phyloP scores from a whole-genome alignment of 2,797 vertebrate genomes.

The Halcyon leucocephala region DNA sequence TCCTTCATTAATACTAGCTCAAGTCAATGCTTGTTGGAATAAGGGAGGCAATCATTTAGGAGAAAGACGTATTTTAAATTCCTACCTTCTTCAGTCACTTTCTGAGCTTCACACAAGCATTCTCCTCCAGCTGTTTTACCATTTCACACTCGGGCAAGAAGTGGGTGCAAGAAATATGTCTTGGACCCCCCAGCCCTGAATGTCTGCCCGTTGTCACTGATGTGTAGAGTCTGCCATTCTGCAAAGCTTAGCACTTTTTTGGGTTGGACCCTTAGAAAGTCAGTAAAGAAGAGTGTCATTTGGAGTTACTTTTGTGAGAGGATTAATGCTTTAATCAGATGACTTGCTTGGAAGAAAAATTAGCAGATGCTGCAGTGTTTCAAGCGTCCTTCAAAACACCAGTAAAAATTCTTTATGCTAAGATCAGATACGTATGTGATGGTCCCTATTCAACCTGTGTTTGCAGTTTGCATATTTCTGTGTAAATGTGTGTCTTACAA shows the following conservation, averaged over 20 bases:
- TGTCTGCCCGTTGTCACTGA: neutral
- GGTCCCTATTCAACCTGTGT: neutral
- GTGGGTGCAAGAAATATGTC: neutral
- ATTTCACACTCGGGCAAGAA: neutral
- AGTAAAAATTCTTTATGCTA: neutral
- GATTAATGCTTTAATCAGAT: constrained; percentile 40
- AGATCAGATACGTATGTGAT: neutral
- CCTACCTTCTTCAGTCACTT: neutral
- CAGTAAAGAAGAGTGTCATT: neutral
- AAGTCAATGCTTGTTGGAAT: neutral
- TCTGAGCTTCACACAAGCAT: neutral
- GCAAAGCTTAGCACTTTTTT: neutral
- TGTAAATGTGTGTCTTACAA: constrained; percentile 61
- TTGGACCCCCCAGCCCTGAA: neutral
- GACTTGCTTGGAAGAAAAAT: neutral
- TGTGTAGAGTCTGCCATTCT: neutral
- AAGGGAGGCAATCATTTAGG: neutral
- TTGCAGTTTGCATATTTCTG: constrained; percentile 66
- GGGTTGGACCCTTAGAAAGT: neutral
- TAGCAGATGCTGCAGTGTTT: neutral
- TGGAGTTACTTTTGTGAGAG: neutral
- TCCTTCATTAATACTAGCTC: neutral
- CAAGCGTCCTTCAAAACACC: neutral
- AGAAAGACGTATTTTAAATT: constrained; percentile 23
- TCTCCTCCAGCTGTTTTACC: neutral